A percentile compares a stretch with the other conserved stretches of the same genome.
Conservation (phyloP, 2,797 vertebrate species). For the Cygnus olor region DNA sequence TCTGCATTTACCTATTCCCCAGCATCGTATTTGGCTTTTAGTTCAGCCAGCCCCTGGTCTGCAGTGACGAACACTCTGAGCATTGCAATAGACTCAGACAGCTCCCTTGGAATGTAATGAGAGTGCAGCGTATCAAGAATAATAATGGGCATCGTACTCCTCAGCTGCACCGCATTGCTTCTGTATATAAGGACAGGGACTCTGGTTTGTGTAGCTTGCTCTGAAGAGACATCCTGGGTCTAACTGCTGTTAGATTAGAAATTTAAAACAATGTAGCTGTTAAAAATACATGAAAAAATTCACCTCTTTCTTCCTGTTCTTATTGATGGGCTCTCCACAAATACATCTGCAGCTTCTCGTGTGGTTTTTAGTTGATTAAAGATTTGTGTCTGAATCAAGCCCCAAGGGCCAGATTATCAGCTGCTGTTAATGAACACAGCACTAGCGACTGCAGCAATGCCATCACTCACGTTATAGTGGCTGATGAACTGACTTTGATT, state of each 20-base stretch:
- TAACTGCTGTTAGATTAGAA: background rate
- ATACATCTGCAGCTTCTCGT: background rate
- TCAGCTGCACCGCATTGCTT: background rate
- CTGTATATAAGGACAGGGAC: background rate
- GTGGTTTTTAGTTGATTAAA: background rate
- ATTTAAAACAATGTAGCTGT: background rate
- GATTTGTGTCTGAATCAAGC: background rate
- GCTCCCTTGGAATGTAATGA: constrained; percentile 29
- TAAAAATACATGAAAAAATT: background rate
- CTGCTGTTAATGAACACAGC: background rate
- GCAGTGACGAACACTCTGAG: background rate
- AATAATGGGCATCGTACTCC: background rate
- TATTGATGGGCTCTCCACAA: background rate
- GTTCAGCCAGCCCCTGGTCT: background rate
- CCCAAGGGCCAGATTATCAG: constrained; percentile 16
- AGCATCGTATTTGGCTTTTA: background rate
- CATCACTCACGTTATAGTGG: background rate
- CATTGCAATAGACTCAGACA: background rate
- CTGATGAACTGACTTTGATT: background rate
- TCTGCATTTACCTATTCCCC: background rate
- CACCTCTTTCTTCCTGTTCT: background rate
- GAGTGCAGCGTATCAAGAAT: background rate
- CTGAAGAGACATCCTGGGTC: background rate
- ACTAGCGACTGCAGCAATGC: background rate
- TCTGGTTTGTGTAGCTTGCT: background rate